Evolutionary conservation across 2,797 vertebrate species (phyloP).

Genomic region (Nannoperca obscura): DNA sequence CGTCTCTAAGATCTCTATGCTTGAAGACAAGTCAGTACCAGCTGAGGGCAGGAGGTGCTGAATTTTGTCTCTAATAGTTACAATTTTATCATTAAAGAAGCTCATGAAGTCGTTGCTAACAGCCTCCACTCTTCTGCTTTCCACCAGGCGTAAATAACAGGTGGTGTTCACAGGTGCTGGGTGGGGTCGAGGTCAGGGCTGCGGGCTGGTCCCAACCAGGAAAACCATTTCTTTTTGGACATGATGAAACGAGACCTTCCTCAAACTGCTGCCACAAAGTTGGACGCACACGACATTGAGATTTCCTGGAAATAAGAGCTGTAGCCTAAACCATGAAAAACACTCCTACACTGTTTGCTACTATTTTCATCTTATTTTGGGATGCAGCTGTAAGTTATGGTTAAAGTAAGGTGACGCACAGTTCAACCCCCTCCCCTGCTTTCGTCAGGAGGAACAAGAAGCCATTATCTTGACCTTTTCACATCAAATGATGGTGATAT

Average conservation of each 20-base stretch:
- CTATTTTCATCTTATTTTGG: background rate
- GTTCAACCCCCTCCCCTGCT: slow-evolving; percentile 9
- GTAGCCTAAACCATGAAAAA: background rate
- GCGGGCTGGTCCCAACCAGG: no score
- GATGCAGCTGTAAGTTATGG: no score
- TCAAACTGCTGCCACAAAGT: background rate
- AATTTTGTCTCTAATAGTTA: no score
- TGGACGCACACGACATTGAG: background rate
- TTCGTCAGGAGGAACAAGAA: slow-evolving; percentile 12
- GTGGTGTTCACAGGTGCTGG: background rate
- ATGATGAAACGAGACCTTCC: no score
- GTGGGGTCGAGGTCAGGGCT: background rate
- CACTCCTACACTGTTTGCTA: background rate
- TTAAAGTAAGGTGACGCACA: background rate
- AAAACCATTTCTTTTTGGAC: background rate
- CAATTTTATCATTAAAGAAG: no score
- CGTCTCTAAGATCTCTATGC: no score
- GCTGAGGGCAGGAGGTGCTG: no score
- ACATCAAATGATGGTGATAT: slow-evolving; percentile 11
- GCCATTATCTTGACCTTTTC: slow-evolving; percentile 33
- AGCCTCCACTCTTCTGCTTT: background rate
- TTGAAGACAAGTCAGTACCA: no score
- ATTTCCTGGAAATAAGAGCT: background rate
- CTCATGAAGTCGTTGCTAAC: no score
- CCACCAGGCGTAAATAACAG: background rate